Conservation (phyloP, 2,888 invertebrate species). For the Epicampocera succincta region DNA sequence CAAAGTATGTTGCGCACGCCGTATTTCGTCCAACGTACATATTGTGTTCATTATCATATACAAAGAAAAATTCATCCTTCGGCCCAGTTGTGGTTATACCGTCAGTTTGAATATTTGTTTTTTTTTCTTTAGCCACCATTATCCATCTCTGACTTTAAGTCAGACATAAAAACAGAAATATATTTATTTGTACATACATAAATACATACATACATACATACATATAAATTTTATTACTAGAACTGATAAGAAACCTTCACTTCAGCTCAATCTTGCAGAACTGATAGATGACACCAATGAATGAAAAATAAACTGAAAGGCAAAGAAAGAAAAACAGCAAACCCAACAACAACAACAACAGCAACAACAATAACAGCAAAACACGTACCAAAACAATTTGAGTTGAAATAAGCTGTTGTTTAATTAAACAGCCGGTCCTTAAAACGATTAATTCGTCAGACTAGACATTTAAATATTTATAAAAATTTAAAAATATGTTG, state of each 20-base stretch:
- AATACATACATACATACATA: neutral
- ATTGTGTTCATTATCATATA: too few relatives aligned
- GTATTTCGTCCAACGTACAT: too few relatives aligned
- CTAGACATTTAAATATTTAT: neutral
- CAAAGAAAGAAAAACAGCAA: neutral
- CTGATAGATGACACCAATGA: slow-evolving; percentile 68
- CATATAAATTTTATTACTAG: neutral
- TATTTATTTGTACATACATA: neutral
- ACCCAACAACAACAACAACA: slow-evolving; percentile 14
- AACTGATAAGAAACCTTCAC: slow-evolving; percentile 68
- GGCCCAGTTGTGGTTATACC: too few relatives aligned
- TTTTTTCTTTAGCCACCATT: too few relatives aligned
- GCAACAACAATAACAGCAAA: slow-evolving; percentile 26
- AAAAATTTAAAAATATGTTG: too few relatives aligned
- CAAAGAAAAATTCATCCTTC: too few relatives aligned
- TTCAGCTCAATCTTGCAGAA: slow-evolving; percentile 69
- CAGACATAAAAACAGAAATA: too few relatives aligned
- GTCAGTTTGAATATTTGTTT: too few relatives aligned
- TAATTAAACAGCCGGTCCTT: neutral
- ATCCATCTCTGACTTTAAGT: too few relatives aligned
- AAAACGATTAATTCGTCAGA: slow-evolving; percentile 31
- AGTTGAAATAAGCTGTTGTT: slow-evolving; percentile 18
- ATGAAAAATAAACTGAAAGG: slow-evolving; percentile 37
- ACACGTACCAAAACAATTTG: slow-evolving; percentile 21
- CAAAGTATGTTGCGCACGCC: too few relatives aligned